These are phyloP conservation scores for Lamprotornis superbus DNA, from an alignment of 2,113 vertebrate species.

Conservation along the genomic window DNA sequence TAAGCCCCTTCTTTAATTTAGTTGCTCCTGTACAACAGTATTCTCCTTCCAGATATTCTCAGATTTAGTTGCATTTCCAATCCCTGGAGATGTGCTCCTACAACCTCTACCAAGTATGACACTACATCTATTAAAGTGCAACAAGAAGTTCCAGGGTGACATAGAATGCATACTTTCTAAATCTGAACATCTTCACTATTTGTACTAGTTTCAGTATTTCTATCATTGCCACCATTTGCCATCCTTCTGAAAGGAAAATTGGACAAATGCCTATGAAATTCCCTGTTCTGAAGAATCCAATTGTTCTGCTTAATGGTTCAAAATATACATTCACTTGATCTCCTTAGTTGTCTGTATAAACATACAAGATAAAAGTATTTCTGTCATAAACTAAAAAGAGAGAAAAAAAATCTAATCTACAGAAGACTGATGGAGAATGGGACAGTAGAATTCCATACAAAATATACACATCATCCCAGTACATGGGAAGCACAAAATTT, in stretches of 20 bases:
- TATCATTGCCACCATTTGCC: background rate
- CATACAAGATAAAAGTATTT: background rate
- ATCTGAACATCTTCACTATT: background rate
- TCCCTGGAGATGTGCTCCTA: background rate
- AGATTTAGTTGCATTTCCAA: background rate
- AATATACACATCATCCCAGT: background rate
- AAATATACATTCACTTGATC: background rate
- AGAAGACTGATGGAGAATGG: background rate
- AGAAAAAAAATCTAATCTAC: background rate
- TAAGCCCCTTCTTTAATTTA: background rate
- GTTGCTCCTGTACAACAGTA: background rate
- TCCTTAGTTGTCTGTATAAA: background rate
- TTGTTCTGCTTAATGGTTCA: background rate
- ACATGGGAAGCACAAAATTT: background rate
- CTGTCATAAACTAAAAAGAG: background rate
- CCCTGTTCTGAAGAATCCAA: background rate
- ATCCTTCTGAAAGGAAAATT: background rate
- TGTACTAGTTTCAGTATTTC: background rate
- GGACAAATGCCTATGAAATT: background rate
- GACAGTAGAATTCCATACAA: background rate
- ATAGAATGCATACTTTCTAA: background rate
- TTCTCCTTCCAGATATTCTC: background rate
- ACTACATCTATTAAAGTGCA: background rate
- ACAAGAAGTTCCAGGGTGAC: background rate
- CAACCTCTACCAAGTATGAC: background rate